Conservation (phyloP, 2,113 vertebrate species). For the Apistogramma diplotaenia region DNA sequence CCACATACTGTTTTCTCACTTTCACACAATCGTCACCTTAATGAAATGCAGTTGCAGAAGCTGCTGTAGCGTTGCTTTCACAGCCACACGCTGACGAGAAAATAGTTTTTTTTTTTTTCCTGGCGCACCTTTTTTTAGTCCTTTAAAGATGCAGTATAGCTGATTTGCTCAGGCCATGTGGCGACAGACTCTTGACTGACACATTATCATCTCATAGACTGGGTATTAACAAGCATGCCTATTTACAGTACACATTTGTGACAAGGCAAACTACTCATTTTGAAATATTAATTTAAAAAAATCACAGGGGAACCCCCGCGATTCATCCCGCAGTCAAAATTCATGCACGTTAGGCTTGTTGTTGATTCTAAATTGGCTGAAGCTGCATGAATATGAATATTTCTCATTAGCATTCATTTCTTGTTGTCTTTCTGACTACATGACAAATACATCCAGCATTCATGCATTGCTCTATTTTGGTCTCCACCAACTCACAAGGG, state of each 20-base stretch:
- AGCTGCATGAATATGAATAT: neutral
- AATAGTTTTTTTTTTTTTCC: conserved; percentile 8
- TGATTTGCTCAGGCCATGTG: neutral
- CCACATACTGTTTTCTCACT: conserved; percentile 18
- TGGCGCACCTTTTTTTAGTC: neutral
- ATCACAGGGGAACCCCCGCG: neutral
- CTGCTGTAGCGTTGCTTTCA: conserved; percentile 6
- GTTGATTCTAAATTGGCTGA: neutral
- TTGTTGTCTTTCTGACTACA: neutral
- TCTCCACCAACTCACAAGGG: neutral
- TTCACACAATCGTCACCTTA: conserved; percentile 23
- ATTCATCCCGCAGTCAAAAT: neutral
- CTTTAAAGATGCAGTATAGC: neutral
- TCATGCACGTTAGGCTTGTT: neutral
- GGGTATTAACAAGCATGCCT: neutral
- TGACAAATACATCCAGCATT: neutral
- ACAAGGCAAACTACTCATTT: neutral
- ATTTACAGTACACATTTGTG: neutral
- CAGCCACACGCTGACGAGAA: neutral
- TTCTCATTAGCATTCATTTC: neutral
- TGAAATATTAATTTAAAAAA: neutral
- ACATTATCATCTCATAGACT: neutral
- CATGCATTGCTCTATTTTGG: neutral
- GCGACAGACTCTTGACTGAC: neutral
- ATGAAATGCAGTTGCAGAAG: conserved; percentile 11